Conservation (phyloP, 2,888 invertebrate genomes). For the Habroteleia sp. region DNA sequence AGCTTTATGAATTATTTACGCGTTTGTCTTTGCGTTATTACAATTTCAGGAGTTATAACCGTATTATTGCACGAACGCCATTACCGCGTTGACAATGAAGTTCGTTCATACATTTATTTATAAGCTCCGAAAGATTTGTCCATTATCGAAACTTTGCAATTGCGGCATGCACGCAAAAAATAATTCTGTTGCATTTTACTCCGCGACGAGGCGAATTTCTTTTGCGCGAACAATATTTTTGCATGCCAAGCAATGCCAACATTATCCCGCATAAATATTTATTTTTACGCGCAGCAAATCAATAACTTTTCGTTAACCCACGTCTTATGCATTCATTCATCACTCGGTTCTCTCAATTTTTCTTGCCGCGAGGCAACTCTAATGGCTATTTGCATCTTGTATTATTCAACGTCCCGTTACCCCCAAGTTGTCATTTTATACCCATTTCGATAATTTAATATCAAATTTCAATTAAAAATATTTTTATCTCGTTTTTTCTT, state of each 20-base stretch:
- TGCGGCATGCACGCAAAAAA: constrained; percentile 29
- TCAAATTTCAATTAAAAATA: constrained; percentile 16
- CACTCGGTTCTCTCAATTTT: constrained; percentile 34
- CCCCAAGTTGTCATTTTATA: constrained; percentile 4
- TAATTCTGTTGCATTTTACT: constrained; percentile 20
- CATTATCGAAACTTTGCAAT: constrained; percentile 44
- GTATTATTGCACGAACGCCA: constrained; percentile 26
- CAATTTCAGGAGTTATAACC: constrained; percentile 16
- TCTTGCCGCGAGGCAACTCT: constrained; percentile 33
- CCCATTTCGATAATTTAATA: constrained; percentile 29
- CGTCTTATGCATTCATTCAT: constrained; percentile 55
- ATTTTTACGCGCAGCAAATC: constrained; percentile 43
- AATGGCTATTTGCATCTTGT: constrained; percentile 33
- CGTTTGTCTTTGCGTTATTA: not conserved
- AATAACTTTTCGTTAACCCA: constrained; percentile 47
- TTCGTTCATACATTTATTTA: constrained; percentile 48
- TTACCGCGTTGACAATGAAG: constrained; percentile 26
- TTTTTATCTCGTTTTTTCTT: constrained; percentile 14
- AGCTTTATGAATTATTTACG: too few species aligned
- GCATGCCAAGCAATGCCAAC: constrained; percentile 37
- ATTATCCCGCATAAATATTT: constrained; percentile 53
- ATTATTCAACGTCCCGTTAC: constrained; percentile 23
- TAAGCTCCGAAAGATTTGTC: constrained; percentile 37
- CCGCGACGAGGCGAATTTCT: constrained; percentile 19
- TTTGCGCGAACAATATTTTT: constrained; percentile 41